phyloP scores from a whole-genome alignment of 1,140 invertebrate genomes.

The Leptonema lineaticorne region DNA sequence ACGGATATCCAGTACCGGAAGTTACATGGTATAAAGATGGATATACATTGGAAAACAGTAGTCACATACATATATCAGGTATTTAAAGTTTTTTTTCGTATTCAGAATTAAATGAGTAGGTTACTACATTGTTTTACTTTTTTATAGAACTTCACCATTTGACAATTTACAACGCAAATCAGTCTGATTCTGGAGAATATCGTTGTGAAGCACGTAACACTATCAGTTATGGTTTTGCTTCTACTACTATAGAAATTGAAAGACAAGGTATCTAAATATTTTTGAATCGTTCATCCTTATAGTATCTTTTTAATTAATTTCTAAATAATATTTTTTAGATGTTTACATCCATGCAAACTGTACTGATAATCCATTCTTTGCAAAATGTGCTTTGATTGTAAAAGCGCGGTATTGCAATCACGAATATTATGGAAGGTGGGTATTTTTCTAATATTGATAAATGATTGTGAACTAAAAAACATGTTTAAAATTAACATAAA shows the following conservation, averaged over 20 bases:
- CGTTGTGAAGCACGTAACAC: constrained; percentile 75
- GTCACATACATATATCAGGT: constrained; percentile 65
- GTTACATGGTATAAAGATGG: constrained; percentile 80
- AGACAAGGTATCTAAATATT: background rate
- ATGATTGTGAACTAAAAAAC: too few relatives aligned
- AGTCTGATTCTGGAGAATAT: constrained; percentile 74
- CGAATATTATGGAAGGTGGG: constrained; percentile 76
- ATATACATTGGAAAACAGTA: constrained; percentile 52
- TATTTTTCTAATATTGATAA: constrained; percentile 9
- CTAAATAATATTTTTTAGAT: constrained; percentile 54
- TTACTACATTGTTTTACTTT: too few relatives aligned
- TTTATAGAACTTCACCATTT: constrained; percentile 66
- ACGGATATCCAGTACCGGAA: constrained; percentile 72
- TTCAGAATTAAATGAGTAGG: background rate
- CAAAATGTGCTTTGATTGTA: constrained; percentile 86
- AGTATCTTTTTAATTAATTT: constrained; percentile 6
- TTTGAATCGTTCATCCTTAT: constrained; percentile 13
- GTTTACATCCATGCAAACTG: constrained; percentile 75
- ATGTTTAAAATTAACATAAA: too few relatives aligned
- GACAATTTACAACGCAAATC: constrained; percentile 62
- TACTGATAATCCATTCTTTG: constrained; percentile 84
- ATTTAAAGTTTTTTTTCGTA: constrained; percentile 18
- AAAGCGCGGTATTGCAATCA: constrained; percentile 79
- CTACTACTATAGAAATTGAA: constrained; percentile 66
- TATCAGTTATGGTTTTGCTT: constrained; percentile 62